Percentiles rank a stretch among this genome's conserved stretches.
Evolutionary conservation across 1,140 invertebrate genomes (phyloP).

Genomic region (Psilanteris sp.): DNA sequence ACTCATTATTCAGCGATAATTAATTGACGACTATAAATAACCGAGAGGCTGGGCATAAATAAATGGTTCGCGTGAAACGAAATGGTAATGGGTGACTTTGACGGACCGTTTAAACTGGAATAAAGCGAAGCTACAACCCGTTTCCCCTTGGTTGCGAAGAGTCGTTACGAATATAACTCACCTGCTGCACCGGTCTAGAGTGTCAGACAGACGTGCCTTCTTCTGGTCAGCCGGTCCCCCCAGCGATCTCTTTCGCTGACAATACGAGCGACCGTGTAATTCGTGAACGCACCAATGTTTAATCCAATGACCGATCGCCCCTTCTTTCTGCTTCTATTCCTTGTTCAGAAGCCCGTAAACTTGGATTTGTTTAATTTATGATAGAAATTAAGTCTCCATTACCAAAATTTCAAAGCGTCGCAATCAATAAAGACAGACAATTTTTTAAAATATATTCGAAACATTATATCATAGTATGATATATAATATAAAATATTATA

Average conservation of each 20-base stretch:
- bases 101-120: slow-evolving; percentile 79
- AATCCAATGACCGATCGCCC: slow-evolving; percentile 35
- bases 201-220: slow-evolving; percentile 55
- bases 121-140: slow-evolving; percentile 71
- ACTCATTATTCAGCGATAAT: slow-evolving; percentile 79
- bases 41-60: slow-evolving; percentile 74
- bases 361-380: slow-evolving; percentile 47
- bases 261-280: slow-evolving; percentile 56
- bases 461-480: too few relatives aligned
- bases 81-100: slow-evolving; percentile 79
- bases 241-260: slow-evolving; percentile 42
- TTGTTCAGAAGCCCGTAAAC: slow-evolving; percentile 24
- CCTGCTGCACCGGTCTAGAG: slow-evolving; percentile 65
- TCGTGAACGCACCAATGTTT: slow-evolving; percentile 49
- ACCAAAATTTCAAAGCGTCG: too few relatives aligned
- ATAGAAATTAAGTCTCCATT: too few relatives aligned
- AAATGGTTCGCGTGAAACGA: slow-evolving; percentile 78
- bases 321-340: slow-evolving; percentile 29
- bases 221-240: slow-evolving; percentile 19
- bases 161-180: slow-evolving; percentile 74
- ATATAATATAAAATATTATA: too few relatives aligned
- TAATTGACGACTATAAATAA: slow-evolving; percentile 80
- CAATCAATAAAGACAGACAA: too few relatives aligned
- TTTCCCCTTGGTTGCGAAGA: slow-evolving; percentile 62
- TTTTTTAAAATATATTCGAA: too few relatives aligned